A percentile compares a stretch with the other conserved stretches of the same genome.
phyloP scores from a whole-genome alignment of 2,888 invertebrate species.

The Heliconius cydno region DNA sequence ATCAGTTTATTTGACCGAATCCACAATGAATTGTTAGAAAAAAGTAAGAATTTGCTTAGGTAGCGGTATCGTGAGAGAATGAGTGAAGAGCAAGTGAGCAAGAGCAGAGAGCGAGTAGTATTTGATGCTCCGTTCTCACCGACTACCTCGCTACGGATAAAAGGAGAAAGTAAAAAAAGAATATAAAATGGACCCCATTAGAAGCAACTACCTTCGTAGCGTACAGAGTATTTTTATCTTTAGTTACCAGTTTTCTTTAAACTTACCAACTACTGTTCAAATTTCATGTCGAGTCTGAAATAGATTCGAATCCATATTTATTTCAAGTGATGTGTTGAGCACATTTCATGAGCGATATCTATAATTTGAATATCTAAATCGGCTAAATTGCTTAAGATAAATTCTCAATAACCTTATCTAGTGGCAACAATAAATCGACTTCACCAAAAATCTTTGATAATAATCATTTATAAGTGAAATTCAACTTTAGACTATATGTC shows the following conservation, averaged over 20 bases:
- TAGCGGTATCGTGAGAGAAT: too few relatives aligned
- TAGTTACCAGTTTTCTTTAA: too few relatives aligned
- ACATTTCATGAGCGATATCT: background rate
- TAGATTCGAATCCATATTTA: background rate
- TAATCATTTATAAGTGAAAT: background rate
- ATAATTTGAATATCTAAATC: conserved; percentile 12
- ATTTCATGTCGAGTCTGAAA: background rate
- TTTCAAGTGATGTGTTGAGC: background rate
- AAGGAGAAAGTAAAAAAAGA: too few relatives aligned
- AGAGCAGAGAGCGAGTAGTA: too few relatives aligned
- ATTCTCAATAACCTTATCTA: conserved; percentile 14
- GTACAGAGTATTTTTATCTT: too few relatives aligned
- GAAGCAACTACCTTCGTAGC: too few relatives aligned
- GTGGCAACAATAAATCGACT: conserved; percentile 7
- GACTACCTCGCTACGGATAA: background rate
- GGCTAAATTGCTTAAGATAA: conserved; percentile 15
- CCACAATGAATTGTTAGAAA: too few relatives aligned
- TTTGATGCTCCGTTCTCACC: background rate
- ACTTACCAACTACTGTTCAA: background rate
- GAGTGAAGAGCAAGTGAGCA: too few relatives aligned
- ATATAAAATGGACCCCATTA: too few relatives aligned
- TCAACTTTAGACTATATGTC: background rate
- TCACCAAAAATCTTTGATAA: conserved; percentile 20
- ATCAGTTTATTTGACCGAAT: too few relatives aligned
- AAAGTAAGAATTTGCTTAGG: too few relatives aligned